phyloP scores from a whole-genome alignment of 2,888 invertebrate genomes.

The Lamellibrachia columna region DNA sequence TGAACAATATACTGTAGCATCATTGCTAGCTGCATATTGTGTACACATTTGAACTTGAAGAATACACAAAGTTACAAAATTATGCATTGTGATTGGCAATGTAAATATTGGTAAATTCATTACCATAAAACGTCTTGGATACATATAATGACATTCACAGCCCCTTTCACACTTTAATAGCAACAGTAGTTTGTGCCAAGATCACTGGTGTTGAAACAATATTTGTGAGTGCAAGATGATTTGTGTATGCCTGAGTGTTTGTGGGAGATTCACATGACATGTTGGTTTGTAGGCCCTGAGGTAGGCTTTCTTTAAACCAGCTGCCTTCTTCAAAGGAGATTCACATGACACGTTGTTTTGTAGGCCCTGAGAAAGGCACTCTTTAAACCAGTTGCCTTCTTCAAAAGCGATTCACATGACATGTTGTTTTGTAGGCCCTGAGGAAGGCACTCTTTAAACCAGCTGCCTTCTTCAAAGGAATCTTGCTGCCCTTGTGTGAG shows the following conservation, averaged over 20 bases:
- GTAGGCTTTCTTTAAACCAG: constrained; percentile 95
- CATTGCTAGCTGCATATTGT: no score
- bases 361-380: constrained; percentile 87
- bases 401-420: background rate
- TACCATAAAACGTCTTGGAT: no score
- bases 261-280: background rate
- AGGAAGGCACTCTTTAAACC: constrained; percentile 95
- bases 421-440: constrained; percentile 72
- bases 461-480: constrained; percentile 96
- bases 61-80: no score
- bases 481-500: constrained; percentile 74
- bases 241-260: background rate
- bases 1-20: no score
- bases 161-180: background rate
- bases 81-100: no score
- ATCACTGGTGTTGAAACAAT: background rate
- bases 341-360: constrained; percentile 28
- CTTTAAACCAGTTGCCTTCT: constrained; percentile 83
- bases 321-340: constrained; percentile 53
- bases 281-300: constrained; percentile 74
- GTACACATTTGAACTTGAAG: no score
- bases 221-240: background rate
- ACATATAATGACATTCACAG: no score
- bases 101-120: no score
- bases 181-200: background rate